These are phyloP conservation scores for Lithophane semibrunnea DNA, from an alignment of 2,888 invertebrate species.

Conservation along the genomic window DNA sequence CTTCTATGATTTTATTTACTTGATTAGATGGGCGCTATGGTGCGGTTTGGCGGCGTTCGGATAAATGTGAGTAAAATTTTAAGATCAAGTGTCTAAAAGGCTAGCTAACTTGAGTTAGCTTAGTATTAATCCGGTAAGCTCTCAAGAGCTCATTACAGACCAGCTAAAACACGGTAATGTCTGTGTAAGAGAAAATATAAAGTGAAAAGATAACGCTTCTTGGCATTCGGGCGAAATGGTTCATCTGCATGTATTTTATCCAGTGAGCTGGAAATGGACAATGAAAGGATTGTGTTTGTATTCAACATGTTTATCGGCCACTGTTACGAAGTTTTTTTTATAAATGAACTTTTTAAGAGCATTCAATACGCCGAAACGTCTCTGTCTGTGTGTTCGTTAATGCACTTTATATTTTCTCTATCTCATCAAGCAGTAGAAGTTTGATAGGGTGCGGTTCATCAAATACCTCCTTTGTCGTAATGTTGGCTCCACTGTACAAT, in stretches of 20 bases:
- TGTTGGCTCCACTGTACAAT: no score
- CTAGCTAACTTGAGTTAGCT: no score
- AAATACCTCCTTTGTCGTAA: no score
- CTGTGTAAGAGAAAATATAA: not conserved
- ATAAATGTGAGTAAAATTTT: slow-evolving; percentile 9
- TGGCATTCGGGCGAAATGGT: not conserved
- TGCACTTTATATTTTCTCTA: not conserved
- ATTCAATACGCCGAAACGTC: not conserved
- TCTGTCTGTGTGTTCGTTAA: not conserved
- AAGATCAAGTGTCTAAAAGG: not conserved
- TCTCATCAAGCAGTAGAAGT: no score
- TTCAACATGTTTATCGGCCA: not conserved
- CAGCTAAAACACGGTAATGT: not conserved
- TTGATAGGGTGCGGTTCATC: no score
- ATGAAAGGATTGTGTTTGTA: not conserved
- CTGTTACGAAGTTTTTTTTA: not conserved
- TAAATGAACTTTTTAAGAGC: not conserved
- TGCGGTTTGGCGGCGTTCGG: not conserved
- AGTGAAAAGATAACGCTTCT: not conserved
- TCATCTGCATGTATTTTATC: not conserved
- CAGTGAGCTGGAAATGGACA: not conserved
- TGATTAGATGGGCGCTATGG: not conserved
- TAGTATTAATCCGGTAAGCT: not conserved
- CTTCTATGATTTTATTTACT: not conserved
- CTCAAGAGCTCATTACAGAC: slow-evolving; percentile 8